Evolutionary conservation across 2,888 invertebrate species (phyloP).

Genomic region (Rhopalosiphum nymphaeae): DNA sequence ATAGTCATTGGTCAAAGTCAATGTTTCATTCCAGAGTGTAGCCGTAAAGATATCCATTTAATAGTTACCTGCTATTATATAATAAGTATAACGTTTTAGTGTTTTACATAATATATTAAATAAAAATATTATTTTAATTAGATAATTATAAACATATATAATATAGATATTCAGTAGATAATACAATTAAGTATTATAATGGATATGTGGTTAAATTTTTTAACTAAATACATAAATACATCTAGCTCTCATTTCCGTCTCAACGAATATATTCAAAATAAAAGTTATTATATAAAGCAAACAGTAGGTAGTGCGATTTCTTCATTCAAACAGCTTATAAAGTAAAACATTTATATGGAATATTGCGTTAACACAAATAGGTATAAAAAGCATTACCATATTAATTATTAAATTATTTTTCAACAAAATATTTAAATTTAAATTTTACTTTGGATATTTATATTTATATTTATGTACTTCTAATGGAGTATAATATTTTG

Average conservation of each 20-base stretch:
- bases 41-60: neutral
- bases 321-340: neutral
- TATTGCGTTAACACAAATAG: neutral
- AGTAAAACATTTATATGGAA: neutral
- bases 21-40: neutral
- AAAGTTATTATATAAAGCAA: neutral
- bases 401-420: neutral
- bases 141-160: neutral
- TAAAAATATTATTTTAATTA: neutral
- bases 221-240: neutral
- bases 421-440: neutral
- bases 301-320: neutral
- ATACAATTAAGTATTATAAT: neutral
- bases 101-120: neutral
- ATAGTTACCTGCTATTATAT: neutral
- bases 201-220: neutral
- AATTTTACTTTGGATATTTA: neutral
- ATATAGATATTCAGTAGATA: neutral
- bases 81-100: neutral
- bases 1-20: neutral
- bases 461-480: neutral
- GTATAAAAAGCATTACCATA: neutral
- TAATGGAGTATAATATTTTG: neutral
- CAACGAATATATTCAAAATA: neutral
- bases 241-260: neutral